These are phyloP conservation scores for Oreochromis niloticus DNA, from an alignment of 2,113 vertebrate species.

Conservation along the genomic window DNA sequence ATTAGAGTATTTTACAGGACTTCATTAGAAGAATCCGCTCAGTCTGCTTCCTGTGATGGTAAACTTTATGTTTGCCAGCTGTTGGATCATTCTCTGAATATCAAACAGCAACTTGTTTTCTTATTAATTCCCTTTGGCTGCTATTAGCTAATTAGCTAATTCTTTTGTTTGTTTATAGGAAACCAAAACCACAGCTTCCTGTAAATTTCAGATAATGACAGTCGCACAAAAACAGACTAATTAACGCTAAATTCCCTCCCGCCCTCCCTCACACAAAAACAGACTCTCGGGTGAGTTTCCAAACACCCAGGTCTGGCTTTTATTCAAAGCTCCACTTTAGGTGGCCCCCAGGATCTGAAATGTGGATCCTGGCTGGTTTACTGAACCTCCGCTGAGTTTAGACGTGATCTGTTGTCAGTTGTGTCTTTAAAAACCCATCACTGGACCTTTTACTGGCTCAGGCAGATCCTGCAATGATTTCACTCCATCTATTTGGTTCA, in stretches of 20 bases:
- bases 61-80: background rate
- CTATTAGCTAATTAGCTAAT: background rate
- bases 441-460: conserved; percentile 9
- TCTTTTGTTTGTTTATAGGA: background rate
- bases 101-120: background rate
- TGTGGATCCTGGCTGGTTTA: background rate
- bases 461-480: background rate
- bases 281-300: background rate
- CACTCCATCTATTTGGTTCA: conserved; percentile 10
- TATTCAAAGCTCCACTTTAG: background rate
- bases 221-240: background rate
- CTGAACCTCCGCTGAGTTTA: conserved; percentile 17
- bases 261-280: background rate
- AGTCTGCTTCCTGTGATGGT: background rate
- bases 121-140: background rate
- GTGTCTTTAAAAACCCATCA: background rate
- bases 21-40: background rate
- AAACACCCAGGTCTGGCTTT: background rate
- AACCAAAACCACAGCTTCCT: background rate
- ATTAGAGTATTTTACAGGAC: background rate
- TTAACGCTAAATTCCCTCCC: background rate
- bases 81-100: background rate
- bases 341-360: background rate
- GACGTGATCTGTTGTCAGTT: conserved; percentile 1
- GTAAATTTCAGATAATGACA: background rate